A percentile compares a stretch with the other conserved stretches of the same genome.
These are phyloP conservation scores for Gymnoscopelus braueri DNA, from an alignment of 2,797 vertebrate species.

Conservation along the genomic window DNA sequence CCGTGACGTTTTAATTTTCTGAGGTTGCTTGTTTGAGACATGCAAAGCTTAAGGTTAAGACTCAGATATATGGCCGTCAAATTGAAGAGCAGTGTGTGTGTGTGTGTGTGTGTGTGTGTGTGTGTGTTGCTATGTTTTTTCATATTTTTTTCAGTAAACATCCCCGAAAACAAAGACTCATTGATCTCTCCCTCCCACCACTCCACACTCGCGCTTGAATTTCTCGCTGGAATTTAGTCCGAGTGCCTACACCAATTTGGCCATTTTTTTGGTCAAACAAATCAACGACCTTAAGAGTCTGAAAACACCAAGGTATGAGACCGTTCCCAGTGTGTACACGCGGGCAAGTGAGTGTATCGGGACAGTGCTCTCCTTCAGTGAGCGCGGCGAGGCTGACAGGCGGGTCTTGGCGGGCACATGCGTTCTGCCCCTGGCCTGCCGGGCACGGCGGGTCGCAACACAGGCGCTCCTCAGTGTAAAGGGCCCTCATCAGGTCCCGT, in stretches of 20 bases:
- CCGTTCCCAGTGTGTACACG: constrained; percentile 51
- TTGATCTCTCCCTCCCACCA: constrained; percentile 30
- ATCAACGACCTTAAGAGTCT: constrained; percentile 70
- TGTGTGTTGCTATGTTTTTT: neutral
- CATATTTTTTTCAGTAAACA: constrained; percentile 25
- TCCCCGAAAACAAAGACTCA: constrained; percentile 52
- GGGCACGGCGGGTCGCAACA: constrained; percentile 59
- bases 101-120: constrained; percentile 9
- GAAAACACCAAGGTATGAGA: constrained; percentile 68
- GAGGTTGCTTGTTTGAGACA: constrained; percentile 27
- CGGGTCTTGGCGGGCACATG: constrained; percentile 58
- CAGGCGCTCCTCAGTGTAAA: constrained; percentile 69
- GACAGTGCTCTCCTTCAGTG: constrained; percentile 76
- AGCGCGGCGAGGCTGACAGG: constrained; percentile 51
- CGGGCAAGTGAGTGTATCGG: constrained; percentile 59
- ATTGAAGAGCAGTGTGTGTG: constrained; percentile 33
- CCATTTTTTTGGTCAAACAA: constrained; percentile 66
- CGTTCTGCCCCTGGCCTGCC: constrained; percentile 59
- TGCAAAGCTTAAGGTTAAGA: constrained; percentile 10
- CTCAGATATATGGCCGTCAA: constrained; percentile 36
- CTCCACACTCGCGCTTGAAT: constrained; percentile 37
- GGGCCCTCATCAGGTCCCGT: constrained; percentile 55
- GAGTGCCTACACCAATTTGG: constrained; percentile 56
- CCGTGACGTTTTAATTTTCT: constrained; percentile 39
- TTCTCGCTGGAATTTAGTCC: constrained; percentile 59